Evolutionary conservation across 2,113 vertebrate species (phyloP), one percentile per base, ranked within the genome.

Genomic region (Rhinichthys klamathensis): DNA sequence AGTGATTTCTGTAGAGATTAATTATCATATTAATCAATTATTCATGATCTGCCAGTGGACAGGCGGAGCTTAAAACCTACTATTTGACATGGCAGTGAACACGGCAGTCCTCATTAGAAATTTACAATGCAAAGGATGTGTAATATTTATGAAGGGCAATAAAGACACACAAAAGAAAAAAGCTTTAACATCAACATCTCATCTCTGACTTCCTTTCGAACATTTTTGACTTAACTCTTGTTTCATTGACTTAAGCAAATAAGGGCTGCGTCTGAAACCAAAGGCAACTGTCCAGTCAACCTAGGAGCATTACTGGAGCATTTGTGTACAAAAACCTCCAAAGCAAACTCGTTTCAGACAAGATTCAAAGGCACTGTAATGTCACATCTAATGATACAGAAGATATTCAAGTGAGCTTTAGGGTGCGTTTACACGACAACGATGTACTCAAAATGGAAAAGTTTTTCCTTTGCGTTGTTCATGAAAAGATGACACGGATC

Each of bases 141-240:
- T 86, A 88, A 89, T 88, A 89, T 89, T 89, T 84, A 91, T 91
- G 84, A 91, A 89, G 85, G 87, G 69, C 75, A 87, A 44, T 79
- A 76, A 83, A 89, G 76, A 87, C 82, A 23, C 56, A 63, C 32
- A 70, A 61, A 83, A 76, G 60, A 84, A 85, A 60, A 7, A 27
- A 21, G 41, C 25, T 73, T 80, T 75, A 83, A 80, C 72, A 27
- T 58, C 75, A 30, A 12, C 65, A 16, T 79, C 65, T 58, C 35
- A 30, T 61, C 6, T 85, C 49, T 30, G 11, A 32, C 51, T 25
- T 9, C 46, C 35, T 54, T 69, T 41, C 21, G 35, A 16, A 23
- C 13, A 27, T n/a, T 23, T 35, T 16, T 58, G 0, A 35, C 21
- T 38, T 46, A 15, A 16, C 12, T 10, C 18, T 30, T 30, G 2